Conservation (phyloP, 2,888 invertebrate genomes). For the Adela reaumurella region DNA sequence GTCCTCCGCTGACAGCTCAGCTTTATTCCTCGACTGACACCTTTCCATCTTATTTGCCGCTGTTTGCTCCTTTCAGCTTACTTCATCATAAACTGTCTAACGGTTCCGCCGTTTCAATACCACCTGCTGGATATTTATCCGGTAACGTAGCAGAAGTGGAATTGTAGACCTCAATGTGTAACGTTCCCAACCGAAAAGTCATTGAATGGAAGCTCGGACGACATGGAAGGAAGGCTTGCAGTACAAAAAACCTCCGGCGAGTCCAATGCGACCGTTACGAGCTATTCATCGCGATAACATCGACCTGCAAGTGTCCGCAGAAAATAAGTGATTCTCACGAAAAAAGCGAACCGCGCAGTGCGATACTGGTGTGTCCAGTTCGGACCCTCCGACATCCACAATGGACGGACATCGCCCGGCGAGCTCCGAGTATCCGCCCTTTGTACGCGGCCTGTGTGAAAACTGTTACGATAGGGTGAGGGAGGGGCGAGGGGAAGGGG, state of each 20-base stretch:
- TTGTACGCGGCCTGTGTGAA: conserved; percentile 1
- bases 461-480: conserved; percentile 1
- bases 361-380: conserved; percentile 1
- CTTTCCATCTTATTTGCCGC: too few species aligned
- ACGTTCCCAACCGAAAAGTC: background rate
- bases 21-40: too few species aligned
- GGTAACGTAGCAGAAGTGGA: too few species aligned
- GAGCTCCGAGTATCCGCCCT: background rate
- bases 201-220: background rate
- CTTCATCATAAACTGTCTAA: too few species aligned
- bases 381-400: background rate
- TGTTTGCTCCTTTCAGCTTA: too few species aligned
- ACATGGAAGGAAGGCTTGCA: too few species aligned
- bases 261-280: background rate
- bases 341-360: background rate
- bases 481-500: too few species aligned
- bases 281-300: background rate
- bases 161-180: background rate
- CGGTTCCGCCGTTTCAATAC: too few species aligned
- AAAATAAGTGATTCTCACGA: conserved; percentile 1
- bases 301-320: background rate
- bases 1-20: too few species aligned
- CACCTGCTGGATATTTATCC: too few species aligned
- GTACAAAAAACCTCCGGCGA: too few species aligned
- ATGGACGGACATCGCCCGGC: background rate